Evolutionary conservation across 2,888 invertebrate species (phyloP).

Genomic region (Leucophenga montana): DNA sequence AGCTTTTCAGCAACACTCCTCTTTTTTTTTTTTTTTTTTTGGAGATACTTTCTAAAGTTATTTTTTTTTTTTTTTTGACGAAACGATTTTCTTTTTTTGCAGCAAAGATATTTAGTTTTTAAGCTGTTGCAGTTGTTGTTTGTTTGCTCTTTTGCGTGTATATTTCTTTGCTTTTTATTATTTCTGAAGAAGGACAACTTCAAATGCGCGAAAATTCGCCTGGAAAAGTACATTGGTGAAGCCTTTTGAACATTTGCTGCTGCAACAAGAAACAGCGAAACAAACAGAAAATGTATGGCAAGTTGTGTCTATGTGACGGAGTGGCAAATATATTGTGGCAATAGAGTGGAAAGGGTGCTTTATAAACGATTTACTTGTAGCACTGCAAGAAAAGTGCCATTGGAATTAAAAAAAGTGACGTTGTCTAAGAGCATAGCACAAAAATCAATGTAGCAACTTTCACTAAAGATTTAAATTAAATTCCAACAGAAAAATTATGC

Average conservation of each 20-base stretch:
- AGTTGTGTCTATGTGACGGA: not conserved
- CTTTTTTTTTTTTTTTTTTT: not conserved
- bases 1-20: constrained; percentile 20
- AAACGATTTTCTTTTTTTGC: constrained; percentile 2
- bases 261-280: not conserved
- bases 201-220: constrained; percentile 17
- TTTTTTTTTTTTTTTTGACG: not conserved
- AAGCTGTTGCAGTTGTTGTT: constrained; percentile 18
- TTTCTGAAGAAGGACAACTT: not conserved
- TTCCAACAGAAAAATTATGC: too few species aligned
- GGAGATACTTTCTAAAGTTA: not conserved
- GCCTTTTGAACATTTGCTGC: not conserved
- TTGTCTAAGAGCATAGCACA: not conserved
- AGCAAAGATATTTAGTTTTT: constrained; percentile 11
- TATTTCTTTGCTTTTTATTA: not conserved
- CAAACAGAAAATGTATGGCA: constrained; percentile 1
- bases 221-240: not conserved
- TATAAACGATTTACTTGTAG: constrained; percentile 12
- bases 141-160: constrained; percentile 3
- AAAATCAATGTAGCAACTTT: too few species aligned
- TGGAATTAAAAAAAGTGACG: not conserved
- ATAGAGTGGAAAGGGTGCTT: not conserved
- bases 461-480: too few species aligned
- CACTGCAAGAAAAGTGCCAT: not conserved
- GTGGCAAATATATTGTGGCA: not conserved